phyloP scores from a whole-genome alignment of 2,888 invertebrate species.

The Bimastos eiseni region DNA sequence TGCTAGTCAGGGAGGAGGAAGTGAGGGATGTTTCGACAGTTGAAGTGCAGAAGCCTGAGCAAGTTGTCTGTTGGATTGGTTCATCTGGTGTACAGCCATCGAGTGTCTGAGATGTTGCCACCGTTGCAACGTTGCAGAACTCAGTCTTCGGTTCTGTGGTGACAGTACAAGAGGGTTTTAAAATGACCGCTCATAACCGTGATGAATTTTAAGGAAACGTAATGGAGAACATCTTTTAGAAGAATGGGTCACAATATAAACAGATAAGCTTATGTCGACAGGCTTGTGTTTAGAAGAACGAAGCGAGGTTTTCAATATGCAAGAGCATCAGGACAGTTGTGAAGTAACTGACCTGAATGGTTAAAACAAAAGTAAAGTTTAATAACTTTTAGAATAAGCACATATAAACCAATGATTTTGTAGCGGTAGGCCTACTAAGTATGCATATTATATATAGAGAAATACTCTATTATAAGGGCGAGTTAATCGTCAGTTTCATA shows the following conservation, averaged over 20 bases:
- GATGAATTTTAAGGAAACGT: background rate
- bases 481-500: background rate
- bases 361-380: background rate
- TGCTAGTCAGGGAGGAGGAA: background rate
- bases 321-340: no score
- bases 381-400: background rate
- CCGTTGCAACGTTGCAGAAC: background rate
- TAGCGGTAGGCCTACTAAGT: background rate
- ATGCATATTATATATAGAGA: background rate
- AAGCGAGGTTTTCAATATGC: no score
- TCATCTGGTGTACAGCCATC: background rate
- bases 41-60: background rate
- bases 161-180: background rate
- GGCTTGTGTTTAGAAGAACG: no score
- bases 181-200: background rate
- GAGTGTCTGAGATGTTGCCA: background rate
- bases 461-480: background rate
- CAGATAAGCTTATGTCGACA: background rate
- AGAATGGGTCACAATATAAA: background rate
- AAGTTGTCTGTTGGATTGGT: slow-evolving; percentile 6
- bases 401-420: background rate
- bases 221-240: background rate
- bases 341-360: no score
- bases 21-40: background rate
- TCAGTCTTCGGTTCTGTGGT: background rate